phyloP scores from a whole-genome alignment of 1,140 invertebrate genomes.

The Homalodisca vitripennis region DNA sequence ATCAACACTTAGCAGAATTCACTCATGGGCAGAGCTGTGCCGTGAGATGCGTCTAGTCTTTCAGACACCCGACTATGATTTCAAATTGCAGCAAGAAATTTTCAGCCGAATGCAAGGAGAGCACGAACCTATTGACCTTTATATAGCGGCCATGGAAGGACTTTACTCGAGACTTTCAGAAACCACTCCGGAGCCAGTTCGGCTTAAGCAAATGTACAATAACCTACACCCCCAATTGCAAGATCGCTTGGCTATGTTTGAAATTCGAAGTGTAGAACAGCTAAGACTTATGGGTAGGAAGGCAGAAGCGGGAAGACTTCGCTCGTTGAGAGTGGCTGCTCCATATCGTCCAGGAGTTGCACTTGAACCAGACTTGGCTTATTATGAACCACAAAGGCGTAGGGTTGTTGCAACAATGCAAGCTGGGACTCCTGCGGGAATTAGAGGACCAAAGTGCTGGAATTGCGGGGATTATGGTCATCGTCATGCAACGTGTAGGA shows the following conservation, averaged over 20 bases:
- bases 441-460: not conserved
- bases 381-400: not conserved
- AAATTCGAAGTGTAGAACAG: not conserved
- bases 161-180: not conserved
- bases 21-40: not conserved
- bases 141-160: not conserved
- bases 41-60: not conserved
- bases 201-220: not conserved
- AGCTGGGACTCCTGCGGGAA: not conserved
- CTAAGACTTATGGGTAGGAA: not conserved
- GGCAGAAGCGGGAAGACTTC: not conserved
- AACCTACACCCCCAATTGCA: not conserved
- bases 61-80: constrained; percentile 2
- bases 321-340: not conserved
- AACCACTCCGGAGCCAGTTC: not conserved
- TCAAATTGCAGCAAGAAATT: not conserved
- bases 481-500: not conserved
- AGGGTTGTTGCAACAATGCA: not conserved
- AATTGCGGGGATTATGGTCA: not conserved
- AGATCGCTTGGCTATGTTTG: not conserved
- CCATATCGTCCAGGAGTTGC: not conserved
- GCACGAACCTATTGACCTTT: not conserved
- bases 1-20: not conserved
- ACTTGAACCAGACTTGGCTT: not conserved
- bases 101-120: not conserved